A percentile compares a stretch with the other conserved stretches of the same genome.
Evolutionary conservation across 2,113 vertebrate genomes (phyloP).

Genomic region (Hepsetus odoe): DNA sequence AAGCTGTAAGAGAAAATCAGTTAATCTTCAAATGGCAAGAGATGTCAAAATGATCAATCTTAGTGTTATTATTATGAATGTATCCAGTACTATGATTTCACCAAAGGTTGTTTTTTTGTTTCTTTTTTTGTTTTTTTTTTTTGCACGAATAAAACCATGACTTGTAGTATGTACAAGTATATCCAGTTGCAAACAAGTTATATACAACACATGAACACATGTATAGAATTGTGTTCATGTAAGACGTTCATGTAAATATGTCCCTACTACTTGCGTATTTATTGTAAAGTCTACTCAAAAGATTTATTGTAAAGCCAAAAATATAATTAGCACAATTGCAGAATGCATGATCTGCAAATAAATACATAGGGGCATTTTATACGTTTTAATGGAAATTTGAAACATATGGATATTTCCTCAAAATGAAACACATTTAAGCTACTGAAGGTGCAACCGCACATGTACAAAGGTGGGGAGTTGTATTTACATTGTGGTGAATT

Average conservation of each 20-base stretch:
- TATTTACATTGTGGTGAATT: no score
- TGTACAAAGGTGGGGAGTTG: background rate
- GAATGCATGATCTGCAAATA: background rate
- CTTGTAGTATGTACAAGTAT: background rate
- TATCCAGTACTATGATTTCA: background rate
- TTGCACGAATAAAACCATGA: no score
- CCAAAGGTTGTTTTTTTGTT: no score
- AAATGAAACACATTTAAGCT: background rate
- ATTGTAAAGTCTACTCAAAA: no score
- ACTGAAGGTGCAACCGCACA: background rate
- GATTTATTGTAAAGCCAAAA: background rate
- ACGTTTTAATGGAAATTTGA: conserved; percentile 56
- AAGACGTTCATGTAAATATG: no score
- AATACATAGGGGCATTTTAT: conserved; percentile 21
- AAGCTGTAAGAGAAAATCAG: conserved; percentile 73
- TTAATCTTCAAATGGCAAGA: background rate
- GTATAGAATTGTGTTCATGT: no score
- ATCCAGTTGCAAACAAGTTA: no score
- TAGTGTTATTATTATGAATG: background rate
- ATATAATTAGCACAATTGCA: background rate
- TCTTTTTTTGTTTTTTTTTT: no score
- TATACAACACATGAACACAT: no score
- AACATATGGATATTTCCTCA: conserved; percentile 52
- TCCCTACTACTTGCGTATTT: no score
- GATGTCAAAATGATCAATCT: background rate